These are phyloP conservation scores for Sarcophilus harrisii DNA, from an alignment of 2,797 vertebrate species.

Conservation along the genomic window DNA sequence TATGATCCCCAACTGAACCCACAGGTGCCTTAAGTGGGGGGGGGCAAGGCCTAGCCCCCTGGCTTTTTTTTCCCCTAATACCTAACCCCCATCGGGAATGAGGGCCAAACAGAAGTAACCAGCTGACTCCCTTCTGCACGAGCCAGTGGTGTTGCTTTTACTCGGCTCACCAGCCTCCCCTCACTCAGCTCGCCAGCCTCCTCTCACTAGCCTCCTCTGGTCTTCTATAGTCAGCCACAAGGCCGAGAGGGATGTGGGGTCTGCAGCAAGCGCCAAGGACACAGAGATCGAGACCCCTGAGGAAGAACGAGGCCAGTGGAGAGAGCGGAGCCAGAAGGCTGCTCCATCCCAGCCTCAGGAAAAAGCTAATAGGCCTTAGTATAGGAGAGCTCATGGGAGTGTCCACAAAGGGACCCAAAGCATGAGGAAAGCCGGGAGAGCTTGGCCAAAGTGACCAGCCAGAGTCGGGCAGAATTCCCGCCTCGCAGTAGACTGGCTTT, in stretches of 20 bases:
- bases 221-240: neutral
- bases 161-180: neutral
- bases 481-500: neutral
- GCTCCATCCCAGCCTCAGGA: too few species aligned
- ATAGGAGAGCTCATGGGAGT: neutral
- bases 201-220: neutral
- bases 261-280: neutral
- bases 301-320: neutral
- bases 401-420: neutral
- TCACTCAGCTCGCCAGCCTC: too few species aligned
- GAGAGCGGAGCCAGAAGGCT: neutral
- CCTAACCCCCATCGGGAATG: neutral
- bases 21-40: neutral
- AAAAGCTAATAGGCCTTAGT: neutral
- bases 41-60: neutral
- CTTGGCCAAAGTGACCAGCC: neutral
- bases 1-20: neutral
- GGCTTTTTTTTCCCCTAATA: neutral
- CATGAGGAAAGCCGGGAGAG: neutral
- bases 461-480: neutral
- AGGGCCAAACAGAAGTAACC: neutral
- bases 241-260: neutral
- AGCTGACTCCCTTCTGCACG: neutral
- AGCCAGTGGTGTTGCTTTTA: neutral
- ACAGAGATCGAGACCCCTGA: neutral